A percentile compares a stretch with the other conserved stretches of the same genome.
These are phyloP conservation scores for Anthoscopus minutus DNA, from an alignment of 2,113 vertebrate genomes.

Conservation along the genomic window DNA sequence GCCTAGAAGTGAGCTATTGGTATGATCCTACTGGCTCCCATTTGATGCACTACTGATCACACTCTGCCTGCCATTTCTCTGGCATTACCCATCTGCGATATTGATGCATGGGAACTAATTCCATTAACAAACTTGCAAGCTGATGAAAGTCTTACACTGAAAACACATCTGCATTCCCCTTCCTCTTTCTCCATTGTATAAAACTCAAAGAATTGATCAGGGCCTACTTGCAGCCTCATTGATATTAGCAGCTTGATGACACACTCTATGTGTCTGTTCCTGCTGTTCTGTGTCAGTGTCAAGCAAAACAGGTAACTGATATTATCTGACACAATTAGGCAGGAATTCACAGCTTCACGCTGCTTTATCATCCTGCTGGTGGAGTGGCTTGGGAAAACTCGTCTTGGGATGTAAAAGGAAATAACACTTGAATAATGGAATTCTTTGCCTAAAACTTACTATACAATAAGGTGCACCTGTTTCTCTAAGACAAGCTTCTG, in stretches of 20 bases:
- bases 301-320: slow-evolving; percentile 21
- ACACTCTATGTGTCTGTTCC: neutral
- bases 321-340: neutral
- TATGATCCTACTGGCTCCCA: neutral
- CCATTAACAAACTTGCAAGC: neutral
- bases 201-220: neutral
- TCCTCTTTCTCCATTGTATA: neutral
- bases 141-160: neutral
- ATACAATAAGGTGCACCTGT: neutral
- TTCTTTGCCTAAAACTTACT: neutral
- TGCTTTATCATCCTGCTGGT: neutral
- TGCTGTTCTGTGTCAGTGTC: neutral
- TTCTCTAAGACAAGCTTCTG: neutral
- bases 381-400: neutral
- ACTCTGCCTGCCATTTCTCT: neutral
- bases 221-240: neutral
- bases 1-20: neutral
- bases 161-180: neutral
- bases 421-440: neutral
- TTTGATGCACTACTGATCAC: neutral
- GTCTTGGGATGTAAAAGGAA: neutral
- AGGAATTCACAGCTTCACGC: neutral
- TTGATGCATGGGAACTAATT: neutral
- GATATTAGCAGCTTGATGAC: slow-evolving; percentile 20
- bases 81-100: neutral